These are phyloP conservation scores for Cynocephalus volans DNA, from an alignment of 2,113 vertebrate species.

Conservation along the genomic window DNA sequence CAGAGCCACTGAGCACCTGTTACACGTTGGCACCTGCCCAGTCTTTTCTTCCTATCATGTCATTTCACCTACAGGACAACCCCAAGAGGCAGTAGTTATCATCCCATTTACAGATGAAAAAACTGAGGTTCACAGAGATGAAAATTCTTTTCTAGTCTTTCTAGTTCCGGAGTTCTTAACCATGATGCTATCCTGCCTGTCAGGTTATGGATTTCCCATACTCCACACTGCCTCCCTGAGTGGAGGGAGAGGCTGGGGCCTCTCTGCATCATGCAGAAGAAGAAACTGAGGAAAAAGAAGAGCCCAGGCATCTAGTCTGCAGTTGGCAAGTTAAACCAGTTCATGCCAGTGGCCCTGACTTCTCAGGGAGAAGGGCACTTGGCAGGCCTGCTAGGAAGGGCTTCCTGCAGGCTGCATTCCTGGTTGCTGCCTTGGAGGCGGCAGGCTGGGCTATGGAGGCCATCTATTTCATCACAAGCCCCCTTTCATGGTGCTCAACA, in stretches of 20 bases:
- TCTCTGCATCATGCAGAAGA: not conserved
- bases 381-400: constrained; percentile 70
- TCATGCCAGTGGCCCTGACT: not conserved
- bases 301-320: not conserved
- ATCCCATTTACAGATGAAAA: not conserved
- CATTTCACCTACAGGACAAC: not conserved
- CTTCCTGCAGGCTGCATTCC: constrained; percentile 82
- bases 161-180: not conserved
- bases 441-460: constrained; percentile 52
- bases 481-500: constrained; percentile 79
- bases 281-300: not conserved
- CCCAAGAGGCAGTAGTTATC: not conserved
- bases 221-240: too few species aligned
- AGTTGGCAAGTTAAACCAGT: not conserved
- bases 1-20: not conserved
- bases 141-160: not conserved
- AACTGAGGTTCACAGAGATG: not conserved
- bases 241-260: not conserved
- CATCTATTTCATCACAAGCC: constrained; percentile 32
- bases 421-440: constrained; percentile 81
- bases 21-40: not conserved
- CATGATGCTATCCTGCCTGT: fast-evolving
- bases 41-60: not conserved
- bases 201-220: not conserved
- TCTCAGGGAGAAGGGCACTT: constrained; percentile 47